Evolutionary conservation across 2,888 invertebrate species (phyloP).

Genomic region (Agonum fuliginosum): DNA sequence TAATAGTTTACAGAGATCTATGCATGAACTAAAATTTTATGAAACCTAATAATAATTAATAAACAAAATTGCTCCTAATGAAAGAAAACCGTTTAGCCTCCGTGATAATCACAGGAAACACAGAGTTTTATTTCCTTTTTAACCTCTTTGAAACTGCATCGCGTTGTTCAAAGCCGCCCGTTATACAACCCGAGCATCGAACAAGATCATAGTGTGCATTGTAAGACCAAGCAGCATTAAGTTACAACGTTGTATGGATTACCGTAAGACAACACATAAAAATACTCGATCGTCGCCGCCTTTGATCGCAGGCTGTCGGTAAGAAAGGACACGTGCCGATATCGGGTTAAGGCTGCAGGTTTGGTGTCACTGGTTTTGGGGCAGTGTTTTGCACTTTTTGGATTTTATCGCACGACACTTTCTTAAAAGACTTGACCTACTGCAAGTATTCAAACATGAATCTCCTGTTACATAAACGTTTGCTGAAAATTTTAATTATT

Average conservation of each 20-base stretch:
- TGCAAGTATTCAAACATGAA: too few relatives aligned
- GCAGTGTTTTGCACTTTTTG: neutral
- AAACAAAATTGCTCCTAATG: too few relatives aligned
- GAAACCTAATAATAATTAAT: too few relatives aligned
- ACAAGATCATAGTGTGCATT: slow-evolving; percentile 31
- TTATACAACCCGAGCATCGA: slow-evolving; percentile 17
- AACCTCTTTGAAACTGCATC: slow-evolving; percentile 25
- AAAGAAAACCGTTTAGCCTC: too few relatives aligned
- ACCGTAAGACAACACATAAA: slow-evolving; percentile 42
- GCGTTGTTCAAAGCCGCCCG: slow-evolving; percentile 3
- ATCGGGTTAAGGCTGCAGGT: neutral
- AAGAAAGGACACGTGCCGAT: slow-evolving; percentile 36
- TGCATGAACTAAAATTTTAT: too few relatives aligned
- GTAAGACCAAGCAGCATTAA: slow-evolving; percentile 20
- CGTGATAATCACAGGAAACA: slow-evolving; percentile 11
- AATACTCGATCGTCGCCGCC: neutral
- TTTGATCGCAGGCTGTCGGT: slow-evolving; percentile 21
- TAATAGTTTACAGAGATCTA: too few relatives aligned
- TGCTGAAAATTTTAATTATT: too few relatives aligned
- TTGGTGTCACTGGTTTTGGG: neutral
- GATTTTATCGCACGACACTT: neutral
- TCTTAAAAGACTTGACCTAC: too few relatives aligned
- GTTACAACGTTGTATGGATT: slow-evolving; percentile 40
- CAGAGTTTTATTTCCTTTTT: slow-evolving; percentile 1
- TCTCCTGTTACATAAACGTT: too few relatives aligned